phyloP scores from a whole-genome alignment of 2,888 invertebrate species.

The Imbricaverruca yamaguchii region DNA sequence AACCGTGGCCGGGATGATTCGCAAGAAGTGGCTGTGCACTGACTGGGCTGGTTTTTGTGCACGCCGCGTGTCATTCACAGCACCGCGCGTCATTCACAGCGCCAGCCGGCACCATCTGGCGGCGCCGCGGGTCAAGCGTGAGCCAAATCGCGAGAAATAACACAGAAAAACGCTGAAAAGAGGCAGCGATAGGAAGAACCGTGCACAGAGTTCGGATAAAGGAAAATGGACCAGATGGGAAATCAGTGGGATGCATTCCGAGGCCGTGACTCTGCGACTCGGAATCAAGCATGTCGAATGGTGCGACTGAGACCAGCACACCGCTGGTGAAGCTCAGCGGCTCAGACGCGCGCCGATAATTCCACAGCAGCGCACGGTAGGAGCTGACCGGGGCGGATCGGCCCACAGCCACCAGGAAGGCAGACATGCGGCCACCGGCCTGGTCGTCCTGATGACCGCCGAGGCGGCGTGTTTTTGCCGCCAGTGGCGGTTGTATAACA shows the following conservation, averaged over 20 bases:
- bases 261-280: too few relatives aligned
- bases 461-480: neutral
- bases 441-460: too few relatives aligned
- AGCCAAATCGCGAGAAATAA: neutral
- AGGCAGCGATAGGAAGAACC: neutral
- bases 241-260: too few relatives aligned
- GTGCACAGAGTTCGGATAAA: neutral
- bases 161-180: neutral
- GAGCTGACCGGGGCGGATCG: too few relatives aligned
- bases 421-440: too few relatives aligned
- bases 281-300: too few relatives aligned
- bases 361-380: too few relatives aligned
- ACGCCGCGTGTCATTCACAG: neutral
- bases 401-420: too few relatives aligned
- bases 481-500: neutral
- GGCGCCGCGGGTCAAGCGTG: neutral
- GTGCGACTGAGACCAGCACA: too few relatives aligned
- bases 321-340: too few relatives aligned
- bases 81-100: neutral
- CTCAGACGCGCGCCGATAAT: too few relatives aligned
- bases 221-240: too few relatives aligned
- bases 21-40: neutral
- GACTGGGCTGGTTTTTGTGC: neutral
- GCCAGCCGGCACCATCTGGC: neutral
- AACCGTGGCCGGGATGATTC: conserved; percentile 9